Percentiles rank a stretch among this genome's conserved stretches.
Conservation (phyloP, 2,888 invertebrate genomes). For the Cybosia mesomella region DNA sequence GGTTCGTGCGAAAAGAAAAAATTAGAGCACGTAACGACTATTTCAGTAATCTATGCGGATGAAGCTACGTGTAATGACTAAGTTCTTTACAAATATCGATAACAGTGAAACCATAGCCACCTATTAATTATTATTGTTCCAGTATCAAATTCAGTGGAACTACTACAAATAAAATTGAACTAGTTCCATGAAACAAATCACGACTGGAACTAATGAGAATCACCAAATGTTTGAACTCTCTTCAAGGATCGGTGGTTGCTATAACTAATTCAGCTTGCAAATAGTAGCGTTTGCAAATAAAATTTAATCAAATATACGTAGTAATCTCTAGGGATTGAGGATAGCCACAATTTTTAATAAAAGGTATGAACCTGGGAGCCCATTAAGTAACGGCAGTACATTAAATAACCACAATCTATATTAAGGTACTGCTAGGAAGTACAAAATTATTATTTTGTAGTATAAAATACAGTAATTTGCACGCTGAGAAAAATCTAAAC, state of each 20-base stretch:
- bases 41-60: too few species aligned
- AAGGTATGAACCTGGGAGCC: slow-evolving; percentile 32
- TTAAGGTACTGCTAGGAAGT: slow-evolving; percentile 26
- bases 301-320: slow-evolving; percentile 8
- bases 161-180: too few species aligned
- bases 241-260: not conserved
- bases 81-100: too few species aligned
- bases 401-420: slow-evolving; percentile 33
- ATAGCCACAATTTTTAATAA: slow-evolving; percentile 32
- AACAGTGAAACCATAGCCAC: too few species aligned
- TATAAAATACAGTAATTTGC: slow-evolving; percentile 9
- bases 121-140: too few species aligned
- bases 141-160: too few species aligned
- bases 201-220: not conserved
- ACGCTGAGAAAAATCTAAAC: slow-evolving; percentile 1
- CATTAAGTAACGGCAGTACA: slow-evolving; percentile 30
- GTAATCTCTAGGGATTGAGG: slow-evolving; percentile 30
- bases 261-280: slow-evolving; percentile 16
- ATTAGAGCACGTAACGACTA: too few species aligned
- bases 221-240: not conserved
- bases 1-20: too few species aligned
- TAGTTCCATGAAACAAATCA: not conserved
- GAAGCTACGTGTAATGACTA: too few species aligned
- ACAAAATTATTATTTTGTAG: slow-evolving; percentile 21
- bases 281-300: slow-evolving; percentile 31